A percentile compares a stretch with the other conserved stretches of the same genome.
phyloP scores from a whole-genome alignment of 2,888 invertebrate genomes.

The Girardia tigrina region DNA sequence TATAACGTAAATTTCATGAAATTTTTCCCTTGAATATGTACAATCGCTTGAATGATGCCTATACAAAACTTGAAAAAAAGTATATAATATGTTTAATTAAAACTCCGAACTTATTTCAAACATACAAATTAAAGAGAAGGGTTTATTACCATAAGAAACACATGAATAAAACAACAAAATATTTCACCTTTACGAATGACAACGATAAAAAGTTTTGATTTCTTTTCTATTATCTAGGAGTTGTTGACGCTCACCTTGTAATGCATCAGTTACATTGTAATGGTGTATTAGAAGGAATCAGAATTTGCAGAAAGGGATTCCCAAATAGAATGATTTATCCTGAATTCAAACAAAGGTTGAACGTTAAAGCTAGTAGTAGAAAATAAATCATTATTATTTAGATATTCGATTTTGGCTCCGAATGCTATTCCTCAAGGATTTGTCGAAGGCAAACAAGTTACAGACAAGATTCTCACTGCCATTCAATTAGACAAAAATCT shows the following conservation, averaged over 20 bases:
- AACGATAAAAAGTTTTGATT: no score
- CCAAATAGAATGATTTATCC: conserved; percentile 99
- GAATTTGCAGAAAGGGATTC: conserved; percentile 98
- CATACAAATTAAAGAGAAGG: not conserved
- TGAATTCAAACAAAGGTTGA: conserved; percentile 74
- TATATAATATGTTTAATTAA: no score
- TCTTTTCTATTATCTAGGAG: no score
- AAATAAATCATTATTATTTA: conserved; percentile 52
- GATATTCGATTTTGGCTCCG: conserved; percentile 80
- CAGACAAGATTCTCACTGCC: conserved; percentile 54
- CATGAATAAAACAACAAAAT: not conserved
- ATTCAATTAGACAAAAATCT: conserved; percentile 72
- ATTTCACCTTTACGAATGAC: not conserved
- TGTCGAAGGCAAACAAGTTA: conserved; percentile 58
- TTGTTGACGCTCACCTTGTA: conserved; percentile 92
- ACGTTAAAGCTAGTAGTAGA: not conserved
- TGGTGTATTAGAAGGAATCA: conserved; percentile 99
- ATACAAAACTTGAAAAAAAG: no score
- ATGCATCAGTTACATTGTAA: conserved; percentile 99
- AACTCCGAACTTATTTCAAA: no score
- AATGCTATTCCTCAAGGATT: conserved; percentile 57
- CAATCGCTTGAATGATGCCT: no score
- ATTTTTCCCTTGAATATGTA: no score
- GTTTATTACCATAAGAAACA: not conserved
- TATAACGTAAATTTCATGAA: no score